Base-by-base conservation (phyloP, 2,888 invertebrate genomes). In the Eupithecia subumbrata region DNA sequence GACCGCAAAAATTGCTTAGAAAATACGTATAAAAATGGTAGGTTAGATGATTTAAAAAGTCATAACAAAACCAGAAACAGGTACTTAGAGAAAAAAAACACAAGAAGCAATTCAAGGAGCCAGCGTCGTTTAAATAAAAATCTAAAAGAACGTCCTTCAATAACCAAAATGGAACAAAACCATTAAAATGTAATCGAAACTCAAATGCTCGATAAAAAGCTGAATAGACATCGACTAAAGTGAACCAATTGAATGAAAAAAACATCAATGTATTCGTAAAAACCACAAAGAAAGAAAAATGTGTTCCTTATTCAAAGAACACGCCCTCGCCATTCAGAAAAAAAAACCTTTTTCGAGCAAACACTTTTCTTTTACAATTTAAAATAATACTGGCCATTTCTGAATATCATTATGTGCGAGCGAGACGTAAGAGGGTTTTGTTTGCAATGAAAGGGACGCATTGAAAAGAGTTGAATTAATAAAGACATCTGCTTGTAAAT, bases 311-410 rank as follows among this genome's bases (percentile, higher is more conserved):
- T 75, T 83, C 78, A 81, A 82, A 85, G 83, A 82, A 84, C 82
- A 83, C 82, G 82, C 86, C 83, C 86, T 82, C 84, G 78, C 83
- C 78, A 83, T 84, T 80, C 80, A 81, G 80, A 82, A 81, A 79
- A 79, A 81, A 79, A 83, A 86, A 85, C 88, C 88, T 90, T 91
- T 92, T 90, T 89, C 86, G 78, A 77, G 79, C 87, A 90, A 88
- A 90, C 89, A 90, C 83, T 87, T 87, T 86, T 86, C 85, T 85
- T 87, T 81, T 80, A 79, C 81, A 84, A 86, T 85, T 86, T 87
- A 85, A 88, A 83, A 82, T 85, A 88, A 87, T 87, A 90, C 91
- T 91, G 90, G 90, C 90, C 90, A 91, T 92, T 91, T 77, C 91
- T 90, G 87, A 90, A 90, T 91, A 83, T 56, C 52, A 56, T 90